Evolutionary conservation across 2,888 invertebrate genomes (phyloP).

Genomic region (Xestobium rufovillosum): DNA sequence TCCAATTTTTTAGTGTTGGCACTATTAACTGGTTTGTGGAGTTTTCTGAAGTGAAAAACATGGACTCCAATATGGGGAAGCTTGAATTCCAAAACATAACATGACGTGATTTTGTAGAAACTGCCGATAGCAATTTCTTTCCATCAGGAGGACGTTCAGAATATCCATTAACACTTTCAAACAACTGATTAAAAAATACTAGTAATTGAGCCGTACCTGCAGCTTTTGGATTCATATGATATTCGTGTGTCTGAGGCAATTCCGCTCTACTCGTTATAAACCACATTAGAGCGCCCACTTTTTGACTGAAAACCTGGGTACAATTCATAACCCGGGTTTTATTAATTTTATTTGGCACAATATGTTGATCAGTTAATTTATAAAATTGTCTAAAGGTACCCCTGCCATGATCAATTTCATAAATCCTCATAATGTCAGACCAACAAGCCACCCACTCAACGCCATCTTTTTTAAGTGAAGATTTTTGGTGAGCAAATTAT

Average conservation of each 20-base stretch:
- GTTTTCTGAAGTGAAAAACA: constrained; percentile 14
- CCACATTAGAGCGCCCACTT: constrained; percentile 14
- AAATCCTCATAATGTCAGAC: constrained; percentile 16
- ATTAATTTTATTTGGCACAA: constrained; percentile 16
- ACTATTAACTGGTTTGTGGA: neutral
- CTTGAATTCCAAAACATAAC: constrained; percentile 14
- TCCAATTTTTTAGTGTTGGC: constrained; percentile 15
- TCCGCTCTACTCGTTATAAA: constrained; percentile 11
- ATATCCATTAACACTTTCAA: constrained; percentile 12
- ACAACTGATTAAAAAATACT: constrained; percentile 15
- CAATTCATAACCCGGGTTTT: constrained; percentile 20
- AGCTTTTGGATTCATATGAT: constrained; percentile 16
- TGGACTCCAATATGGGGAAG: constrained; percentile 12
- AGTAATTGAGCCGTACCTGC: constrained; percentile 14
- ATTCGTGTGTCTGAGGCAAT: constrained; percentile 10
- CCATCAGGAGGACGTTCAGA: constrained; percentile 7
- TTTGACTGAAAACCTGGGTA: constrained; percentile 20
- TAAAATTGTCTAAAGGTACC: constrained; percentile 14
- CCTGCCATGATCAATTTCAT: constrained; percentile 11
- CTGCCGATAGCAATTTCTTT: constrained; percentile 12
- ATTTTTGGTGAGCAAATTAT: constrained; percentile 17
- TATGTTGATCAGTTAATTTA: constrained; percentile 20
- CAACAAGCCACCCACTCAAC: constrained; percentile 18
- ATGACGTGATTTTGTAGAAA: constrained; percentile 15
- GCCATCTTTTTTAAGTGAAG: constrained; percentile 15